phyloP scores from a whole-genome alignment of 2,113 vertebrate genomes.

The Cepphus grylle region DNA sequence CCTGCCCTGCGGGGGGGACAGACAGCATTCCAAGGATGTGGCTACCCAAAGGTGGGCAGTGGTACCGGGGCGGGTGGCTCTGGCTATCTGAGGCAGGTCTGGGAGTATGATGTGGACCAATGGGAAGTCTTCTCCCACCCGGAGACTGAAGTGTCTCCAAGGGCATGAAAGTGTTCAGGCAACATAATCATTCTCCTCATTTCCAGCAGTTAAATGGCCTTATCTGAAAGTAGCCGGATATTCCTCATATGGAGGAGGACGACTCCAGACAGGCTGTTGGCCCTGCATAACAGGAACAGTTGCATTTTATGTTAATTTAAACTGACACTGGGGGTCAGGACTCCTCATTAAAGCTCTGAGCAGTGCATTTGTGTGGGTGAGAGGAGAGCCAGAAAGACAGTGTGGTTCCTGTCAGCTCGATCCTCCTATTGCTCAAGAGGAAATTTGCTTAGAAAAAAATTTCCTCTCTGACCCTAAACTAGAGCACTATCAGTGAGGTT shows the following conservation, averaged over 20 bases:
- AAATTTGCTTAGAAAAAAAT: neutral
- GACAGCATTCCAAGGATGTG: neutral
- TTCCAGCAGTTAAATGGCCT: neutral
- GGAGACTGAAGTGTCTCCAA: accelerated
- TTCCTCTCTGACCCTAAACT: neutral
- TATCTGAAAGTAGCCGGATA: neutral
- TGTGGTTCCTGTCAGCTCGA: neutral
- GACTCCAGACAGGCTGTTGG: neutral
- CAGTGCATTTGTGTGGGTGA: neutral
- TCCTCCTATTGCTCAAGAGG: neutral
- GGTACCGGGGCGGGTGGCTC: accelerated
- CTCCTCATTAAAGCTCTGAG: neutral
- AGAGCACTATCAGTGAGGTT: neutral
- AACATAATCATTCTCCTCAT: neutral
- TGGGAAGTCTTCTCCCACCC: accelerated
- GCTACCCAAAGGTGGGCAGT: neutral
- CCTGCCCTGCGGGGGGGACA: accelerated
- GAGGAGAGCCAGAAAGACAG: neutral
- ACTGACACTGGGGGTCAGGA: neutral
- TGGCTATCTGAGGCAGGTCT: neutral
- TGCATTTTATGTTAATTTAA: neutral
- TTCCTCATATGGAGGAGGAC: neutral
- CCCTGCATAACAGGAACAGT: neutral
- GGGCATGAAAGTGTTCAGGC: accelerated
- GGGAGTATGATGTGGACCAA: accelerated